A percentile compares a stretch with the other conserved stretches of the same genome.
Evolutionary conservation across 2,888 invertebrate genomes (phyloP).

Genomic region (Drosophila rellima): DNA sequence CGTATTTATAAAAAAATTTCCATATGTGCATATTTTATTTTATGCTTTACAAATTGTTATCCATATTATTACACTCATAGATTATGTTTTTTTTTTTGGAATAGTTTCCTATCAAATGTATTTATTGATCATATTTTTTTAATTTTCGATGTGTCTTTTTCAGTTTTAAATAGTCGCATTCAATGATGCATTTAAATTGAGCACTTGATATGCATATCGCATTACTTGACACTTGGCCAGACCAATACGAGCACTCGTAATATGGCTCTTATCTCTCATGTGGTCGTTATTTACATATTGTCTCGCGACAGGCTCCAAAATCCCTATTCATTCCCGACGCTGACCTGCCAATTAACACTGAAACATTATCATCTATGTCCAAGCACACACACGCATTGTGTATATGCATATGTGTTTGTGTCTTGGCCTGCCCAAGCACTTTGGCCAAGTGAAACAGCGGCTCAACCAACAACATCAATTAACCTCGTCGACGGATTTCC

Average conservation of each 20-base stretch:
- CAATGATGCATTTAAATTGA: slow-evolving; percentile 31
- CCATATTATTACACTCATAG: no score
- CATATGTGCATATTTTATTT: no score
- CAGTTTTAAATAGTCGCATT: slow-evolving; percentile 11
- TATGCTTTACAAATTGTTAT: no score
- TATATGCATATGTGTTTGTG: not conserved
- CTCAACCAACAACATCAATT: slow-evolving; percentile 67
- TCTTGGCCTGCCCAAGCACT: slow-evolving; percentile 45
- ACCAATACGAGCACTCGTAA: slow-evolving; percentile 2
- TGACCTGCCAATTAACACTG: slow-evolving; percentile 60
- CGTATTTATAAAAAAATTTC: no score
- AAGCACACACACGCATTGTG: slow-evolving; percentile 17
- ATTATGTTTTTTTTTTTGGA: no score
- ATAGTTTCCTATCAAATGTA: no score
- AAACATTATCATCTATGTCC: slow-evolving; percentile 50
- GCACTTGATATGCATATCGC: slow-evolving; percentile 19
- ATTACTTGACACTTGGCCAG: slow-evolving; percentile 20
- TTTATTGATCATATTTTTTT: no score
- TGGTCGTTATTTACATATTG: slow-evolving; percentile 42
- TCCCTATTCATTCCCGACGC: slow-evolving; percentile 10
- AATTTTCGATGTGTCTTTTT: no score
- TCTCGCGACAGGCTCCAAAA: slow-evolving; percentile 11
- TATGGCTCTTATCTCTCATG: slow-evolving; percentile 2
- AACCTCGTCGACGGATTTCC: slow-evolving; percentile 50
- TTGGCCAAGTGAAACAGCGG: slow-evolving; percentile 50